phyloP scores from a whole-genome alignment of 2,888 invertebrate species.

The Leptinotarsa rubiginosa region DNA sequence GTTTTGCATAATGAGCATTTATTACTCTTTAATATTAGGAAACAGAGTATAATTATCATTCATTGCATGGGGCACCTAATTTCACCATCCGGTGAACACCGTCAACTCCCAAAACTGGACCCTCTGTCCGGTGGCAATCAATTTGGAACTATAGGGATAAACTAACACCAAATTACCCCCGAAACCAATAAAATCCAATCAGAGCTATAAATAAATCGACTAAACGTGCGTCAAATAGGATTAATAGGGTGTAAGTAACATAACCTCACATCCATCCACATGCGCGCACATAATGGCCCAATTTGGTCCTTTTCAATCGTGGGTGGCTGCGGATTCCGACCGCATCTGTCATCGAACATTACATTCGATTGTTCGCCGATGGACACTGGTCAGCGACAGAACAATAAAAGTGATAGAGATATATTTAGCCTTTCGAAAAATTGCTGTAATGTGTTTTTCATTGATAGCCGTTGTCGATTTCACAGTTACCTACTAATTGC shows the following conservation, averaged over 20 bases:
- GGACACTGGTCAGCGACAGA: conserved; percentile 36
- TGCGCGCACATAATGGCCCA: conserved; percentile 55
- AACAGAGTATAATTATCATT: too few relatives aligned
- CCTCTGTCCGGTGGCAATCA: neutral
- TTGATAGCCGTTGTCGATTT: neutral
- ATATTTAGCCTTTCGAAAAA: conserved; percentile 12
- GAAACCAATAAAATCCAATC: conserved; percentile 52
- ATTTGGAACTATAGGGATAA: conserved; percentile 5
- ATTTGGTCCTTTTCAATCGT: conserved; percentile 55
- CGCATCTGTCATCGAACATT: conserved; percentile 64
- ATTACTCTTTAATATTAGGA: too few relatives aligned
- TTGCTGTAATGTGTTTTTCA: neutral
- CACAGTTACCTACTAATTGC: too few relatives aligned
- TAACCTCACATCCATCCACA: conserved; percentile 51
- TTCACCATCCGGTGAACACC: neutral
- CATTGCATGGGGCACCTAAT: too few relatives aligned
- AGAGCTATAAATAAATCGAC: conserved; percentile 53
- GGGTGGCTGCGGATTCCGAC: conserved; percentile 56
- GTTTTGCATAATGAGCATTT: too few relatives aligned
- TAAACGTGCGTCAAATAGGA: conserved; percentile 55
- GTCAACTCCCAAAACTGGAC: neutral
- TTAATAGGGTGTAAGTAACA: conserved; percentile 60
- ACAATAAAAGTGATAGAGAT: conserved; percentile 13
- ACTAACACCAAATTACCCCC: conserved; percentile 41
- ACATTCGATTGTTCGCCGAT: conserved; percentile 55